Conservation (phyloP, 2,888 invertebrate species). For the Acronicta aceris region DNA sequence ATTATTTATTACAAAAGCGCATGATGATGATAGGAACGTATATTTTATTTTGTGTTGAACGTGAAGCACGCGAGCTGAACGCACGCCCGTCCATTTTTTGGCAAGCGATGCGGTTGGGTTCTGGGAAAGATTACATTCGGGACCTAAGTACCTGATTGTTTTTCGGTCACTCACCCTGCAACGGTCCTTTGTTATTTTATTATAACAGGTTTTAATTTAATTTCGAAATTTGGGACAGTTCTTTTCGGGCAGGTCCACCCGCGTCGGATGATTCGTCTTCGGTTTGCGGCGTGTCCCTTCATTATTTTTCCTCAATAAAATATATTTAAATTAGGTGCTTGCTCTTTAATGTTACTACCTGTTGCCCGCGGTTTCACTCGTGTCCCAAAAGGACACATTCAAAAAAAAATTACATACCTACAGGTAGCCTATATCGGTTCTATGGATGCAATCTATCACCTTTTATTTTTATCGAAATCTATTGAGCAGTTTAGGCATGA, state of each 20-base stretch:
- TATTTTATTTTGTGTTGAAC: constrained; percentile 73
- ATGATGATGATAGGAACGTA: constrained; percentile 77
- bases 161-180: constrained; percentile 81
- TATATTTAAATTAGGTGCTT: constrained; percentile 40
- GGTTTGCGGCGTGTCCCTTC: constrained; percentile 10
- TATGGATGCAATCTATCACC: too few relatives aligned
- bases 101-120: constrained; percentile 81
- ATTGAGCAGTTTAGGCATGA: too few relatives aligned
- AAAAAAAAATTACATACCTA: too few relatives aligned
- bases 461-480: too few relatives aligned
- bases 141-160: constrained; percentile 86
- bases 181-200: constrained; percentile 74
- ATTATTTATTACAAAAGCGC: constrained; percentile 82
- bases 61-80: constrained; percentile 68
- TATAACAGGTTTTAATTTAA: constrained; percentile 72
- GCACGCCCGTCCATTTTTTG: constrained; percentile 76
- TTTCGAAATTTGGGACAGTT: constrained; percentile 70
- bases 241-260: constrained; percentile 26
- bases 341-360: constrained; percentile 4
- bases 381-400: too few relatives aligned
- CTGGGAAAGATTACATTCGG: constrained; percentile 85
- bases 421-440: too few relatives aligned
- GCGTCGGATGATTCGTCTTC: constrained; percentile 38
- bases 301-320: constrained; percentile 13
- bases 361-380: too few relatives aligned